phyloP scores from a whole-genome alignment of 2,797 vertebrate genomes.

The Pitangus sulphuratus region DNA sequence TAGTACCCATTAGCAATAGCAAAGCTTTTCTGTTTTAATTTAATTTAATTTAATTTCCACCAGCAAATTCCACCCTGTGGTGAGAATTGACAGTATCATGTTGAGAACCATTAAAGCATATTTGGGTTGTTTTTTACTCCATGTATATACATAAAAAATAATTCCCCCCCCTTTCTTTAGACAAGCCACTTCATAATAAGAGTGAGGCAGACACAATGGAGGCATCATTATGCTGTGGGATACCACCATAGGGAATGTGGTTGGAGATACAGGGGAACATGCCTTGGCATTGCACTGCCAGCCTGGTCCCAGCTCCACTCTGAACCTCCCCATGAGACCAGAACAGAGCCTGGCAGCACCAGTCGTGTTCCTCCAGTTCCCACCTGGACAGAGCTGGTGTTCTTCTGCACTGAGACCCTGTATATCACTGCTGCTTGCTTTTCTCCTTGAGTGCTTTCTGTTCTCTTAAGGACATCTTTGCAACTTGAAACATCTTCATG shows the following conservation, averaged over 20 bases:
- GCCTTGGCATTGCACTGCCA: background rate
- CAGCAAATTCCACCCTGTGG: slow-evolving; percentile 56
- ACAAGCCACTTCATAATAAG: slow-evolving; percentile 42
- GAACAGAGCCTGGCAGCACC: background rate
- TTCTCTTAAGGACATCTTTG: background rate
- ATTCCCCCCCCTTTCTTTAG: background rate
- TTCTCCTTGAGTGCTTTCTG: background rate
- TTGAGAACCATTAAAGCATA: slow-evolving; percentile 62
- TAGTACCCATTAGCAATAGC: slow-evolving; percentile 49
- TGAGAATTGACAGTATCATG: slow-evolving; percentile 60
- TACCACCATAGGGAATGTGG: background rate
- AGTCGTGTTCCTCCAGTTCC: background rate
- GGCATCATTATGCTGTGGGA: background rate
- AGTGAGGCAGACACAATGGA: slow-evolving; percentile 23
- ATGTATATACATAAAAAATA: background rate
- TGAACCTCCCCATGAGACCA: background rate
- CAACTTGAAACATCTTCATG: background rate
- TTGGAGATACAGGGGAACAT: background rate
- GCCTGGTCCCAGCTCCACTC: background rate
- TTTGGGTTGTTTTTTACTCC: slow-evolving; percentile 29
- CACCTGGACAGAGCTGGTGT: background rate
- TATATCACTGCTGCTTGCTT: background rate
- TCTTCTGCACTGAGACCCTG: background rate
- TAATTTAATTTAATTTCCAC: slow-evolving; percentile 59
- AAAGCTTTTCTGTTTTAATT: slow-evolving; percentile 58